These are phyloP conservation scores for Acrocera orbiculus DNA, from an alignment of 2,888 invertebrate genomes.

Conservation along the genomic window DNA sequence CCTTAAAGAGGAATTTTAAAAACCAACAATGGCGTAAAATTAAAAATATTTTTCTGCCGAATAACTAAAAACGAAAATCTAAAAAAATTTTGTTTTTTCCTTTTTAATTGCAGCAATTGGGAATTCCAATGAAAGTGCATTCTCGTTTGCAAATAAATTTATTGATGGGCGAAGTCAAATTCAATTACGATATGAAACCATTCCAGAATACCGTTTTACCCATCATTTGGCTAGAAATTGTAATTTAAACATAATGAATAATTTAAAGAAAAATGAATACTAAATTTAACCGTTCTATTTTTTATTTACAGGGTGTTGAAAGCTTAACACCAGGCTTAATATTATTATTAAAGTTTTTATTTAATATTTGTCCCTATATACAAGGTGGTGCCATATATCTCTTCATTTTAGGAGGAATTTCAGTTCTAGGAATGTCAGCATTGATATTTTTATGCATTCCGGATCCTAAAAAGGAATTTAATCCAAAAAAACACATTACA, in stretches of 20 bases:
- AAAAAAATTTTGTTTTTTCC: too few relatives aligned
- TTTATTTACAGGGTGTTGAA: conserved; percentile 22
- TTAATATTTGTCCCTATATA: conserved; percentile 35
- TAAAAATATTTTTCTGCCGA: too few relatives aligned
- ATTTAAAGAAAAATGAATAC: neutral
- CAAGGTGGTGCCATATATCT: conserved; percentile 33
- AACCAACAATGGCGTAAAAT: too few relatives aligned
- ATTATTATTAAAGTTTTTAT: conserved; percentile 32
- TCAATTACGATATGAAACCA: conserved; percentile 39
- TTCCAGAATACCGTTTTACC: conserved; percentile 50
- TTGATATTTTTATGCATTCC: conserved; percentile 21
- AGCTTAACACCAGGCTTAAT: conserved; percentile 30
- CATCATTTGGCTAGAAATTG: conserved; percentile 53
- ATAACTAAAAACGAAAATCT: too few relatives aligned
- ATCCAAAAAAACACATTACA: conserved; percentile 12
- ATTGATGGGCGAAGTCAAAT: conserved; percentile 42
- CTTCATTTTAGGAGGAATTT: conserved; percentile 32
- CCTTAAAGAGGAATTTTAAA: too few relatives aligned
- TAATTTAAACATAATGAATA: conserved; percentile 26
- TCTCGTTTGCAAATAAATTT: conserved; percentile 57
- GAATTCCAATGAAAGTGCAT: conserved; percentile 44
- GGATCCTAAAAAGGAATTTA: conserved; percentile 12
- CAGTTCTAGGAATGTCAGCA: conserved; percentile 27
- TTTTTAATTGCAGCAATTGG: conserved; percentile 36
- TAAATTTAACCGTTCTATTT: conserved; percentile 3